These are phyloP conservation scores for Leuciscus idus DNA, from an alignment of 2,113 vertebrate species.

Conservation along the genomic window DNA sequence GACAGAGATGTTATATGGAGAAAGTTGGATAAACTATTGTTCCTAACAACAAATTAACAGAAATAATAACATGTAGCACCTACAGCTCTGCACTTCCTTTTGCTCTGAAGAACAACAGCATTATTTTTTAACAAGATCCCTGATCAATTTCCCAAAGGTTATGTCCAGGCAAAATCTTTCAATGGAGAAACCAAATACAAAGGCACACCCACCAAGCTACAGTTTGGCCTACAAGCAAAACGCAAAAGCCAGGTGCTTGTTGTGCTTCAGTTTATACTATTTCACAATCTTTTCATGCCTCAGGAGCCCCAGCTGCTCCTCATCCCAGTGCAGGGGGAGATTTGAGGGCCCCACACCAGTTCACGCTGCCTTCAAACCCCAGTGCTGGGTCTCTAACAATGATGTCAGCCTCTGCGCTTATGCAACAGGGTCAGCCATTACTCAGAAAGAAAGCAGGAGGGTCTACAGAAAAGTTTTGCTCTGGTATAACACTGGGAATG, in stretches of 20 bases:
- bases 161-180: neutral
- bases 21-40: neutral
- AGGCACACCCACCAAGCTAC: neutral
- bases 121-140: neutral
- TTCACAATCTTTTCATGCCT: constrained; percentile 2
- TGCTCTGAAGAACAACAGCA: neutral
- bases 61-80: neutral
- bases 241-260: constrained; percentile 8
- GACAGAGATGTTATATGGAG: neutral
- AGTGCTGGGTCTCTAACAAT: constrained; percentile 47
- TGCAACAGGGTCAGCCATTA: constrained; percentile 50
- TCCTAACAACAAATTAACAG: neutral
- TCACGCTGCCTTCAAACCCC: constrained; percentile 25
- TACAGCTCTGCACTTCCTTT: neutral
- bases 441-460: constrained; percentile 34
- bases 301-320: constrained; percentile 29
- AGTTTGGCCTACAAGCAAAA: neutral
- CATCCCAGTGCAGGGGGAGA: constrained; percentile 7
- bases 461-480: constrained; percentile 33
- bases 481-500: neutral
- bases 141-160: neutral
- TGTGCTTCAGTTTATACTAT: neutral
- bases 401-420: constrained; percentile 50
- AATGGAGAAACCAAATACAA: neutral
- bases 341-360: constrained; percentile 46